Evolutionary conservation across 1,140 invertebrate species (phyloP).

Genomic region (Drosophila willistoni): DNA sequence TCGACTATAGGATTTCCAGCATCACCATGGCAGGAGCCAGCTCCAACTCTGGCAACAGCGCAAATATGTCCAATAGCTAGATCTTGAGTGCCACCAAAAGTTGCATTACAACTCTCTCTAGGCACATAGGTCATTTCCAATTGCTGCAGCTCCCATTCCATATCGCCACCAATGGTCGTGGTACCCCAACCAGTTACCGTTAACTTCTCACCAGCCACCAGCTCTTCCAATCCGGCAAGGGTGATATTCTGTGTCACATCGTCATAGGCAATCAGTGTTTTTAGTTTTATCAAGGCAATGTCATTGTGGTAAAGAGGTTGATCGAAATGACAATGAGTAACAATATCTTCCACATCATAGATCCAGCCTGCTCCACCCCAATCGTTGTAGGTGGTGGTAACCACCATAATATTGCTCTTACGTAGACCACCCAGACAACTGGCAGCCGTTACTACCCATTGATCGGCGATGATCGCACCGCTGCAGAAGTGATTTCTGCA

Average conservation of each 20-base stretch:
- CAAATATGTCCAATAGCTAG: slow-evolving; percentile 84
- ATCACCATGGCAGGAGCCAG: slow-evolving; percentile 81
- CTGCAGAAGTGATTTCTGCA: slow-evolving; percentile 82
- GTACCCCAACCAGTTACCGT: slow-evolving; percentile 85
- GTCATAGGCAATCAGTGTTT: slow-evolving; percentile 77
- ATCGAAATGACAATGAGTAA: slow-evolving; percentile 74
- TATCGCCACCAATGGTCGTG: slow-evolving; percentile 17
- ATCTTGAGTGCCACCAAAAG: slow-evolving; percentile 35
- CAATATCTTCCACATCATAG: slow-evolving; percentile 60
- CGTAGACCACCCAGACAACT: slow-evolving; percentile 78
- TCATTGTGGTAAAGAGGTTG: slow-evolving; percentile 83
- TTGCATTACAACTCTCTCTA: slow-evolving; percentile 44
- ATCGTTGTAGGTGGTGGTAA: slow-evolving; percentile 70
- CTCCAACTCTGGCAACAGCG: slow-evolving; percentile 84
- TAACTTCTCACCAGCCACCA: slow-evolving; percentile 70
- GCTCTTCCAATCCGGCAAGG: slow-evolving; percentile 44
- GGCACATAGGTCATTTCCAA: slow-evolving; percentile 66
- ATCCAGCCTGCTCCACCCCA: slow-evolving; percentile 57
- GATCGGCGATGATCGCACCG: slow-evolving; percentile 79
- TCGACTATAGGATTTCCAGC: slow-evolving; percentile 69
- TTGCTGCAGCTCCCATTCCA: slow-evolving; percentile 52
- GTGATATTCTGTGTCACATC: slow-evolving; percentile 84
- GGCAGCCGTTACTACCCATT: slow-evolving; percentile 83
- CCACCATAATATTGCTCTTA: slow-evolving; percentile 47
- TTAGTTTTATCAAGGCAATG: slow-evolving; percentile 84